Evolutionary conservation across 1,140 invertebrate genomes (phyloP).

Genomic region (Lepidurus apus): DNA sequence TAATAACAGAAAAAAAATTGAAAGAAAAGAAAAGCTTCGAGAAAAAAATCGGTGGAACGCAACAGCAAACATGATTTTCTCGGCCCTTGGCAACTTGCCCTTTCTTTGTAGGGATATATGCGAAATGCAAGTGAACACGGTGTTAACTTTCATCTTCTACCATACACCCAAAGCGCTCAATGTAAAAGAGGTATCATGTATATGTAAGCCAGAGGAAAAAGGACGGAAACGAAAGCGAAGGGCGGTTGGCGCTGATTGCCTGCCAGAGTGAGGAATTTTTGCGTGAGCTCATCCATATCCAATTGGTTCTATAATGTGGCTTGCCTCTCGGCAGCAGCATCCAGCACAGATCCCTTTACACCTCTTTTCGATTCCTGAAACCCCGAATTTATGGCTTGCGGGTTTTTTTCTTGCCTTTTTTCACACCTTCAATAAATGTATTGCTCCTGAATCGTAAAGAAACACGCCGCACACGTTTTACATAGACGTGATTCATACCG

Average conservation of each 20-base stretch:
- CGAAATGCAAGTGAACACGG: neutral
- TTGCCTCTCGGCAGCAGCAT: neutral
- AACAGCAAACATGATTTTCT: neutral
- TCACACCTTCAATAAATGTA: neutral
- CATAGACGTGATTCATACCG: neutral
- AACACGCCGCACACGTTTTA: neutral
- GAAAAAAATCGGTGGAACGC: neutral
- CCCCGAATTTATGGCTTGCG: neutral
- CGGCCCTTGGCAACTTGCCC: neutral
- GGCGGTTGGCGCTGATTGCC: constrained; percentile 5
- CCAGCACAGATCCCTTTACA: neutral
- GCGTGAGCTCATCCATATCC: constrained; percentile 17
- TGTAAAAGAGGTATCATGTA: neutral
- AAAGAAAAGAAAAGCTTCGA: neutral
- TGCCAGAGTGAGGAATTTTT: constrained; percentile 15
- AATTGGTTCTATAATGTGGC: constrained; percentile 12
- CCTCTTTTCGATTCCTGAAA: neutral
- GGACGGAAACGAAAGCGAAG: constrained; percentile 1
- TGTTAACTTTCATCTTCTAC: constrained; percentile 7
- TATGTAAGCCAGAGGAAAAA: neutral
- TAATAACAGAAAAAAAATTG: neutral
- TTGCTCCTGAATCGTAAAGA: neutral
- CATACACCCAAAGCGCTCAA: constrained; percentile 2
- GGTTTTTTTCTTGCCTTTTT: neutral
- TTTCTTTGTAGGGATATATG: neutral